A percentile compares a stretch with the other conserved stretches of the same genome.
Evolutionary conservation across 2,113 vertebrate species (phyloP).

Genomic region (Tyrannus savana): DNA sequence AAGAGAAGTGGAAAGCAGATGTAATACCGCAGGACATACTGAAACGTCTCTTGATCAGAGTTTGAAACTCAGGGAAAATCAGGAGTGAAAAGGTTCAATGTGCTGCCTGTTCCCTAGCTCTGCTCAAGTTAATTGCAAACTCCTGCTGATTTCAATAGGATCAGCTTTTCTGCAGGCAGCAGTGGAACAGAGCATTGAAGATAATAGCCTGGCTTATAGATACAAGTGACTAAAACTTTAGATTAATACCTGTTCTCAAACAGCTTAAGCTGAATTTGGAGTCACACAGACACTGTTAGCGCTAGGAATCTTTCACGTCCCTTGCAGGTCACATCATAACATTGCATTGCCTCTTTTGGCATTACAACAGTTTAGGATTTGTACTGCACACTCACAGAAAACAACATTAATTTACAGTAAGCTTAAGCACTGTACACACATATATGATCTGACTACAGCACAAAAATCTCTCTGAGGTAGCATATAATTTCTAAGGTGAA

Average conservation of each 20-base stretch:
- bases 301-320: background rate
- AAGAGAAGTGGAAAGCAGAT: slow-evolving; percentile 15
- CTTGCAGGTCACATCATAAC: background rate
- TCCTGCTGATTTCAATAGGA: slow-evolving; percentile 12
- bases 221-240: background rate
- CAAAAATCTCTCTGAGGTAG: background rate
- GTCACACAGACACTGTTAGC: background rate
- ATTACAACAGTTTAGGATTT: background rate
- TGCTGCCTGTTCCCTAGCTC: background rate
- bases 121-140: background rate
- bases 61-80: background rate
- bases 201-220: background rate
- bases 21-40: background rate
- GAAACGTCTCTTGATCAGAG: background rate
- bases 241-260: background rate
- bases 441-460: background rate
- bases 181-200: background rate
- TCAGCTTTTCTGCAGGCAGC: background rate
- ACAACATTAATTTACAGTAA: background rate
- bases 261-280: background rate
- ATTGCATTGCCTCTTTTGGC: background rate
- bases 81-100: background rate
- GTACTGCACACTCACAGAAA: background rate
- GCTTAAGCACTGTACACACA: background rate
- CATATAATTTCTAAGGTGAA: background rate